Base-by-base conservation (phyloP, 2,797 vertebrate genomes). In the Yasuhikotakia modesta region DNA sequence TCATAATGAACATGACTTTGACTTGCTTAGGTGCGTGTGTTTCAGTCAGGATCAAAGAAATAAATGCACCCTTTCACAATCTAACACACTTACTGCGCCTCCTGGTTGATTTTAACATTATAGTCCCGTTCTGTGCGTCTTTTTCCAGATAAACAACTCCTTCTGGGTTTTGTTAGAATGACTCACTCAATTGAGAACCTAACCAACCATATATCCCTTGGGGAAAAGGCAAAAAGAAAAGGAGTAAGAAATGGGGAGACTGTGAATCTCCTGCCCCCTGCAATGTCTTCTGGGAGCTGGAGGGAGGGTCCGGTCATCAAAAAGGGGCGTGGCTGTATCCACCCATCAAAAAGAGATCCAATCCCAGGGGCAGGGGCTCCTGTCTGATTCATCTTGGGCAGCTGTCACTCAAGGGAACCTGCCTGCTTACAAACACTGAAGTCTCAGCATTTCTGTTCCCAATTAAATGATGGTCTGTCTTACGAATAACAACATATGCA, bases 231-330 rank as follows among this genome's bases (percentile, higher is more conserved):
- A 35, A 16, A 55, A 66, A 53, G 63, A 19, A 76, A 68, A 76
- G 7, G 22, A 57, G 50, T 19, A 30, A 22, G 21, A 75, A 75
- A 55, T 2, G 2, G 46, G 45, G 50, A 57, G 39, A 76, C 57
- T 32, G 61, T 16, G 22, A 19, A 11, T 74, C 64, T 55, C 61
- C 35, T 45, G 21, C 52, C 35, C 76, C 39, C 22, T 67, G n/a
- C 30, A 4, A 35, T 19, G 21, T 58, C 78, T 61, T 74, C 65
- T 74, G 78, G 78, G 79, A 75, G 43, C 32, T 30, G 22, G 35
- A 45, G 66, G 79, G 72, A 75, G 79, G 55, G 46, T 70, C 79
- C 64, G 71, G 76, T 74, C 72, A 80, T 76, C 66, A 70, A 57
- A 70, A 76, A 55, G 24, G 35, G 72, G 72, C 13, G 72, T 68